Conservation (phyloP, 2,888 invertebrate species). For the Sinopyrophorus schimmeli region DNA sequence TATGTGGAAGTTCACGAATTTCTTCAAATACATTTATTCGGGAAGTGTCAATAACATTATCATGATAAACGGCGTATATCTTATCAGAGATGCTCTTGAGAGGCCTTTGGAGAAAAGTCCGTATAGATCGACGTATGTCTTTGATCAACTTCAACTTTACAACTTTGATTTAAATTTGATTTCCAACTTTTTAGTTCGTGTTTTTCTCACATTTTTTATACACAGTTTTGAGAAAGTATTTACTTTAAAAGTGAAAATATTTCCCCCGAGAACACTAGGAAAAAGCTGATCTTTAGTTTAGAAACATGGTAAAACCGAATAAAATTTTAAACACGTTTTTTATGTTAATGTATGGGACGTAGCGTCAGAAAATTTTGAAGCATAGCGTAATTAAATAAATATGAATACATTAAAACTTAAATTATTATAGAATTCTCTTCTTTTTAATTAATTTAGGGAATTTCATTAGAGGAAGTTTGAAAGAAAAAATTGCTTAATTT, state of each 20-base stretch:
- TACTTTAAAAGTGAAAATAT: constrained; percentile 11
- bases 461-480: no score
- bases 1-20: constrained; percentile 29
- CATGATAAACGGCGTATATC: constrained; percentile 36
- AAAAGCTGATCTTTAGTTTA: no score
- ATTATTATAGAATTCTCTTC: no score
- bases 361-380: no score
- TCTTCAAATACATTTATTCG: constrained; percentile 36
- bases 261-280: constrained; percentile 4
- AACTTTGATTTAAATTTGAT: constrained; percentile 31
- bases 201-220: constrained; percentile 3
- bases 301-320: no score
- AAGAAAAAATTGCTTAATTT: no score
- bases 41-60: constrained; percentile 34
- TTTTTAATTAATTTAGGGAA: no score
- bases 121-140: constrained; percentile 27
- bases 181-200: constrained; percentile 22
- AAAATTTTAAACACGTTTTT: no score
- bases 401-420: no score
- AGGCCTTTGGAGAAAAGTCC: constrained; percentile 30
- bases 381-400: no score
- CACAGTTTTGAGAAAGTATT: constrained; percentile 17
- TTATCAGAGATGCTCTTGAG: constrained; percentile 26
- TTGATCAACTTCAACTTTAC: constrained; percentile 32
- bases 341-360: no score